Conservation (phyloP, 2,888 invertebrate species). For the Bombylius major region DNA sequence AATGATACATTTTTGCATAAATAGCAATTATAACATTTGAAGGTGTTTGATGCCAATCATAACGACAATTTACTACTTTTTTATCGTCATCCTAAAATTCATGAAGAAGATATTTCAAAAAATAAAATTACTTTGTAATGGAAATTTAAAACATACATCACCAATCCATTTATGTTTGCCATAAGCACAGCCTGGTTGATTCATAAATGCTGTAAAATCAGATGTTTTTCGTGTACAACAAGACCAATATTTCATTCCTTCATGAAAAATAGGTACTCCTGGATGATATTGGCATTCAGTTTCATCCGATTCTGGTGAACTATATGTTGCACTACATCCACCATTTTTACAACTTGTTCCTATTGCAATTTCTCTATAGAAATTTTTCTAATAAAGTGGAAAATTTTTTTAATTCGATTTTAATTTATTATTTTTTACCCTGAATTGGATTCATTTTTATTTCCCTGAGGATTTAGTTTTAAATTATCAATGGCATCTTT, state of each 20-base stretch:
- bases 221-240: constrained; percentile 89
- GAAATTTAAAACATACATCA: constrained; percentile 31
- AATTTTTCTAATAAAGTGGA: constrained; percentile 4
- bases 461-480: constrained; percentile 7
- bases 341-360: constrained; percentile 80
- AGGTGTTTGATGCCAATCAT: constrained; percentile 94
- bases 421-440: background rate
- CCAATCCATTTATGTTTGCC: constrained; percentile 81
- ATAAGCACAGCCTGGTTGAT: constrained; percentile 76
- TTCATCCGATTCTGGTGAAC: constrained; percentile 48
- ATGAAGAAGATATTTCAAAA: too few relatives aligned
- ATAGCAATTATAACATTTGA: constrained; percentile 72
- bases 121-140: background rate
- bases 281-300: constrained; percentile 68
- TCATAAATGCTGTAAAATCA: constrained; percentile 85
- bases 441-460: background rate
- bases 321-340: constrained; percentile 60
- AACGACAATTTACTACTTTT: constrained; percentile 56
- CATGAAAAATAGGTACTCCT: constrained; percentile 87
- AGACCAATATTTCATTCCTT: constrained; percentile 94
- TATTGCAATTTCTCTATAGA: constrained; percentile 40
- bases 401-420: too few relatives aligned
- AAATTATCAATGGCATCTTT: constrained; percentile 44
- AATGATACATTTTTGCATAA: constrained; percentile 83
- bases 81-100: constrained; percentile 41